These are phyloP conservation scores for Dasysyrphus albostriatus DNA, from an alignment of 2,888 invertebrate genomes.

Conservation along the genomic window DNA sequence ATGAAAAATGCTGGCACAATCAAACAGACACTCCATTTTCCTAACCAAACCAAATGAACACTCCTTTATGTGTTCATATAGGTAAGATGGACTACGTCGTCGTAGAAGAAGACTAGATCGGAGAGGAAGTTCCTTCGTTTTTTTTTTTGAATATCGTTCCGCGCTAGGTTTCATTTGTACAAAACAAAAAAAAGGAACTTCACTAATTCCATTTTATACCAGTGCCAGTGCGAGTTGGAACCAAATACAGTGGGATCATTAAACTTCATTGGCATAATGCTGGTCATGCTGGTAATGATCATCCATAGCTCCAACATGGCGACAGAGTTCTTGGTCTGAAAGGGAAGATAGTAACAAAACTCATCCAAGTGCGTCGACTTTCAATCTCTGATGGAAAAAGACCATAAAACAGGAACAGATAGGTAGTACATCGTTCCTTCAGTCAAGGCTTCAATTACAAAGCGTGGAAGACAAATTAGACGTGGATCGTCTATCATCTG, in stretches of 20 bases:
- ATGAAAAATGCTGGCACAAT: constrained; percentile 49
- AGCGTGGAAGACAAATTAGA: constrained; percentile 69
- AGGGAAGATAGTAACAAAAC: constrained; percentile 43
- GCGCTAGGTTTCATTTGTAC: constrained; percentile 22
- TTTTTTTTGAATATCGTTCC: constrained; percentile 52
- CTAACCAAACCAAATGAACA: constrained; percentile 17
- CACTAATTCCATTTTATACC: constrained; percentile 13
- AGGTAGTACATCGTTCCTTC: background rate
- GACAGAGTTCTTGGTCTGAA: constrained; percentile 59
- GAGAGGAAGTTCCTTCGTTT: constrained; percentile 59
- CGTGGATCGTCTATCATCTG: constrained; percentile 21
- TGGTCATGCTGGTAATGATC: constrained; percentile 74
- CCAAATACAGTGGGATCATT: constrained; percentile 65
- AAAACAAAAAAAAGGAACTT: constrained; percentile 15
- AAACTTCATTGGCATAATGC: constrained; percentile 68
- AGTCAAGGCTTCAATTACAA: constrained; percentile 58
- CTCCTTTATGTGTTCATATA: constrained; percentile 31
- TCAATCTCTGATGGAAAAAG: constrained; percentile 55
- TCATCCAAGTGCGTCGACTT: constrained; percentile 71
- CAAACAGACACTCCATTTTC: constrained; percentile 26
- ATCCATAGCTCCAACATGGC: constrained; percentile 31
- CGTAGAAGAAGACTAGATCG: constrained; percentile 45
- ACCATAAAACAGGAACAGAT: constrained; percentile 51
- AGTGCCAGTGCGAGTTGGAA: background rate
- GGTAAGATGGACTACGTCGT: background rate